These are phyloP conservation scores for Halictus quadricinctus DNA, from an alignment of 2,888 invertebrate genomes.

Conservation along the genomic window DNA sequence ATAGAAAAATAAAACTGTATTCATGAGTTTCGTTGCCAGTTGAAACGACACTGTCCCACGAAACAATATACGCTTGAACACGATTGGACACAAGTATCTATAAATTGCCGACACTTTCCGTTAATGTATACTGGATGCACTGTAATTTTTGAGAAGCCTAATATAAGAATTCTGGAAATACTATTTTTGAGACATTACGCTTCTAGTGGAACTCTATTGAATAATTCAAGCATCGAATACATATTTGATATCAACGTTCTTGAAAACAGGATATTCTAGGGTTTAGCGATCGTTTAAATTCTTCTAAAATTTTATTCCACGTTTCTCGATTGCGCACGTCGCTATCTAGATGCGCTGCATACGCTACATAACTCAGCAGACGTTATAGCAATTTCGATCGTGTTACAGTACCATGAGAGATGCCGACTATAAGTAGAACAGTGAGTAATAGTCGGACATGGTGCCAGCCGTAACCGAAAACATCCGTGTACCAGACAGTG, in stretches of 20 bases:
- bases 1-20: constrained; percentile 4
- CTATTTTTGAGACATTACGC: neutral
- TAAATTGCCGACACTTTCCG: neutral
- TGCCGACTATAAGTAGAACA: constrained; percentile 7
- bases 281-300: neutral
- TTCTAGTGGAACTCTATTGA: neutral
- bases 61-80: neutral
- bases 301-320: neutral
- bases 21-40: neutral
- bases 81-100: neutral
- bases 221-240: no score
- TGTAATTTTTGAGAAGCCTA: neutral
- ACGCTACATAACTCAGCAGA: neutral
- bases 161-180: neutral
- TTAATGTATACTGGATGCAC: neutral
- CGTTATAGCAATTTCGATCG: constrained; percentile 1
- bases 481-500: constrained; percentile 1
- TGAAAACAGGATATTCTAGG: no score
- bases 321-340: neutral
- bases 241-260: no score
- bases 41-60: neutral
- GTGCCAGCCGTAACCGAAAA: neutral
- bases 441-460: neutral
- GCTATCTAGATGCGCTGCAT: no score
- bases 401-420: neutral